Evolutionary conservation across 2,888 invertebrate genomes (phyloP).

Genomic region (Torymus aiolomorphi): DNA sequence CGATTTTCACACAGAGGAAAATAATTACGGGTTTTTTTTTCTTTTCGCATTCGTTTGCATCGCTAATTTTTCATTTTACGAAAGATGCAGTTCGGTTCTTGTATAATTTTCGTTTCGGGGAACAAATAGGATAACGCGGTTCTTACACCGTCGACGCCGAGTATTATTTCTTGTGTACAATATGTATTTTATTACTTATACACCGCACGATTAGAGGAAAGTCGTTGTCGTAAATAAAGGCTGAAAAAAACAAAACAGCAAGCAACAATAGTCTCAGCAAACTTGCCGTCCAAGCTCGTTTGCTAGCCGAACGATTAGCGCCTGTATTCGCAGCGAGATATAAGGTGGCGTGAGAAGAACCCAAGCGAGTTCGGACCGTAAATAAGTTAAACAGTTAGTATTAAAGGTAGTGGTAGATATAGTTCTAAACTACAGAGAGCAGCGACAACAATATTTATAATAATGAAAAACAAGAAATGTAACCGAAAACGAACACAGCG

Average conservation of each 20-base stretch:
- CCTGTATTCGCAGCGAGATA: no score
- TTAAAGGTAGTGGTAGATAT: slow-evolving; percentile 55
- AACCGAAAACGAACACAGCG: slow-evolving; percentile 47
- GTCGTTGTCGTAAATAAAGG: slow-evolving; percentile 38
- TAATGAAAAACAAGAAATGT: slow-evolving; percentile 46
- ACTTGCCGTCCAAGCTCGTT: slow-evolving; percentile 31
- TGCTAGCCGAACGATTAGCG: not conserved
- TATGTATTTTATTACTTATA: slow-evolving; percentile 55
- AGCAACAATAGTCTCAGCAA: no score
- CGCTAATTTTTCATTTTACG: not conserved
- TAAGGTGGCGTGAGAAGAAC: not conserved
- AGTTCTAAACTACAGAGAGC: slow-evolving; percentile 44
- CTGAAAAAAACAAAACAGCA: slow-evolving; percentile 15
- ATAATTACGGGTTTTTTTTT: not conserved
- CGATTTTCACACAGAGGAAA: slow-evolving; percentile 16
- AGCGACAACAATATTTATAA: slow-evolving; percentile 54
- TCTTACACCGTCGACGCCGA: slow-evolving; percentile 54
- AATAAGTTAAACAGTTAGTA: slow-evolving; percentile 36
- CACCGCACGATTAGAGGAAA: slow-evolving; percentile 50
- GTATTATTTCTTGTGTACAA: slow-evolving; percentile 55
- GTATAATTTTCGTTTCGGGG: not conserved
- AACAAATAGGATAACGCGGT: slow-evolving; percentile 21
- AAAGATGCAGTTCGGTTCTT: not conserved
- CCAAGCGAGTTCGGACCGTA: slow-evolving; percentile 31
- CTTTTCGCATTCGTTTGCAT: slow-evolving; percentile 19